phyloP scores from a whole-genome alignment of 2,797 vertebrate species.

The Xenops minutus region DNA sequence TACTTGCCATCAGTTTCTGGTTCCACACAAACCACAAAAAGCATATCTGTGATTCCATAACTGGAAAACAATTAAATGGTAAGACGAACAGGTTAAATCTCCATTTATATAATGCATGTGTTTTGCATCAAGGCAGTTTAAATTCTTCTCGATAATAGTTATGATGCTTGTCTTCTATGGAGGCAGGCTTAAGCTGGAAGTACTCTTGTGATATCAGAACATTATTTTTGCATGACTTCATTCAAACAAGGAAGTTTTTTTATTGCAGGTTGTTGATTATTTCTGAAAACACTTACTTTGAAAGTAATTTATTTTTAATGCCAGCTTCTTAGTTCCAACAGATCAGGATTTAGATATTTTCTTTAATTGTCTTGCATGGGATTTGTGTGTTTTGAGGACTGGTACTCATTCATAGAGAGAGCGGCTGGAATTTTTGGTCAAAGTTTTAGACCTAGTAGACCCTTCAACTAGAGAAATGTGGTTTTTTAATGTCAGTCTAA shows the following conservation, averaged over 20 bases:
- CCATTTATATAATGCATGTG: not conserved
- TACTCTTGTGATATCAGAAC: not conserved
- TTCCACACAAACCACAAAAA: not conserved
- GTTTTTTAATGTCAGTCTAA: not conserved
- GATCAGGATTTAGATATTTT: not conserved
- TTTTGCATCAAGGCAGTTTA: not conserved
- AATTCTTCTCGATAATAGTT: not conserved
- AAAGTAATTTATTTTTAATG: not conserved
- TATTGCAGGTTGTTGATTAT: not conserved
- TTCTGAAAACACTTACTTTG: not conserved
- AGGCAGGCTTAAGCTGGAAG: not conserved
- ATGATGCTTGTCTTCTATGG: not conserved
- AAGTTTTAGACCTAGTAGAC: not conserved
- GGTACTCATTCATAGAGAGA: not conserved
- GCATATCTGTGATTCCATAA: not conserved
- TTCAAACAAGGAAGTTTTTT: not conserved
- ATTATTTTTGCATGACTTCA: not conserved
- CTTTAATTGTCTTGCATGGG: not conserved
- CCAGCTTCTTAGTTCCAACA: not conserved
- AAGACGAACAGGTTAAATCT: not conserved
- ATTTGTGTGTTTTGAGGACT: not conserved
- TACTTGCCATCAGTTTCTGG: not conserved
- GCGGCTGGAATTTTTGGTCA: not conserved
- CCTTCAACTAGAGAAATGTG: not conserved
- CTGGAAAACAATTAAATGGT: not conserved